Evolutionary conservation across 2,113 vertebrate species (phyloP), one percentile per base, ranked within the genome.

Genomic region (Peromyscus maniculatus): DNA sequence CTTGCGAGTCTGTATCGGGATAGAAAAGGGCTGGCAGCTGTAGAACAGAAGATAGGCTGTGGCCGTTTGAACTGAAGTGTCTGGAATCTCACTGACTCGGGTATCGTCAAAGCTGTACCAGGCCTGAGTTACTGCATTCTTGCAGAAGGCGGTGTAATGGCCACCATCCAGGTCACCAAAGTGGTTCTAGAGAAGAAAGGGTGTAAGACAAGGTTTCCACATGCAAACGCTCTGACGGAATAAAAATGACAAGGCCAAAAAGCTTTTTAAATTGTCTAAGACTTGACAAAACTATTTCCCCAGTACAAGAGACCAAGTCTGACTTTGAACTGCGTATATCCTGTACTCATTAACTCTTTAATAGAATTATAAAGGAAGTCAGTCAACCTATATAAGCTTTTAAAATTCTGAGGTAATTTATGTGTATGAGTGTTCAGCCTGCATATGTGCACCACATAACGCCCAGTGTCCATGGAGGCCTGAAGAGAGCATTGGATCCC

Each of bases 71-170:
- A 99, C 98, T 0, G 94, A 95, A 84, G 97, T 96, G 5, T 98
- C 98, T 87, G 98, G 97, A 57, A 99, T 98, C 91, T 98, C 93
- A 39, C 95, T 98, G 95, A 99, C 98, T 19, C 84, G 90, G 0
- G 98, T 97, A 87, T 99, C 99, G 2, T 99, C 99, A 89, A 99
- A 99, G 59, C 98, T 98, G 94, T 99, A 99, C 99, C 99, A 99
- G 92, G 86, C 98, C 55, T 96, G 95, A 62, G 98, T 98, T 62
- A 97, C 64, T 0, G 98, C 95, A 90, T 98, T 99, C 97, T 98
- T 99, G 97, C 99, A 99, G 98, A 99, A 98, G 0, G 99, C 99
- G 0, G 99, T 99, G 97, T 99, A 99, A 98, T 99, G 99, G 91
- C 99, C 99, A 80, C 98, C 98, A 46, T 99, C 99, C 95, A 99